Conservation (phyloP, 2,113 vertebrate species). For the Phyllostomus hastatus region DNA sequence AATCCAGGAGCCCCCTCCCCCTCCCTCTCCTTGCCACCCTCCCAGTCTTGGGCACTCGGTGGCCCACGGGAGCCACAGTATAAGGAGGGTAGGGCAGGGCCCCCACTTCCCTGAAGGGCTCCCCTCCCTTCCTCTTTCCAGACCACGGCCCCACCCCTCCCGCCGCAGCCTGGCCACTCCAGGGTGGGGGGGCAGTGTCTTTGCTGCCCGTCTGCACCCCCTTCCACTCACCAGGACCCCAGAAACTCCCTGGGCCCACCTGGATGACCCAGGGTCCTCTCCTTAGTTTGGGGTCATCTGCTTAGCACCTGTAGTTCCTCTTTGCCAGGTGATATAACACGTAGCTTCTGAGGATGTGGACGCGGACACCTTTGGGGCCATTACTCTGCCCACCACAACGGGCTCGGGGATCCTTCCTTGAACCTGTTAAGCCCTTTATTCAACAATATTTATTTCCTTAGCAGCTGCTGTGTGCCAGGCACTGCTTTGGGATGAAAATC, state of each 20-base stretch:
- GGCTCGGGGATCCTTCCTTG: too few relatives aligned
- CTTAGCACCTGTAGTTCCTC: background rate
- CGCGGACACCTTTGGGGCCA: background rate
- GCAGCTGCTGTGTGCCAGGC: background rate
- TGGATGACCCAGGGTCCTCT: background rate
- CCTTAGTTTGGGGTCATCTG: background rate
- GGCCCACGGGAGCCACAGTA: background rate
- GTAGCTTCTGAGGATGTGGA: background rate
- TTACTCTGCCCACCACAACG: background rate
- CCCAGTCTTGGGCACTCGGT: background rate
- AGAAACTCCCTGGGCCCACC: background rate
- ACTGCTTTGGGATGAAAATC: background rate
- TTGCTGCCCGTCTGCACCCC: background rate
- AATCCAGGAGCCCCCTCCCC: background rate
- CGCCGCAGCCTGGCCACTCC: background rate
- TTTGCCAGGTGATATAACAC: background rate
- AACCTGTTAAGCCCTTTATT: background rate
- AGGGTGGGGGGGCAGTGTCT: too few relatives aligned
- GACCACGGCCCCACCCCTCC: rapidly evolving
- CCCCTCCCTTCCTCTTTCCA: background rate
- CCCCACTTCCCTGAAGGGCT: background rate
- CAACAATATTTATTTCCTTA: background rate
- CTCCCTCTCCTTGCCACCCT: rapidly evolving
- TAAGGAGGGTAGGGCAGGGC: background rate
- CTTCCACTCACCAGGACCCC: too few relatives aligned